Evolutionary conservation across 64 coral and sea anemone species (phyloP).

Genomic region (Pocillopora verrucosa): DNA sequence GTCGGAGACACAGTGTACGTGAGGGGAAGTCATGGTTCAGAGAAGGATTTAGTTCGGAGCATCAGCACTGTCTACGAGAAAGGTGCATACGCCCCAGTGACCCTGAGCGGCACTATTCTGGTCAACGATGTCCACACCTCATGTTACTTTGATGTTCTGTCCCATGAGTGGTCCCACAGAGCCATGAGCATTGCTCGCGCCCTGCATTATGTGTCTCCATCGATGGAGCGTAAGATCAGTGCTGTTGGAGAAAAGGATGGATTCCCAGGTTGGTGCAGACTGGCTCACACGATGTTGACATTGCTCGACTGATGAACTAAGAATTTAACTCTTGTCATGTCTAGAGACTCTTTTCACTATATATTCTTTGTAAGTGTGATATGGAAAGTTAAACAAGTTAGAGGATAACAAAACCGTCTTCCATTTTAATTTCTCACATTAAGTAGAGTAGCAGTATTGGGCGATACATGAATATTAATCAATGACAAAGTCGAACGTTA

Average conservation of each 20-base stretch:
- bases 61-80: constrained; percentile 14
- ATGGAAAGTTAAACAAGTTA: too few species aligned
- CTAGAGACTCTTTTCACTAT: too few species aligned
- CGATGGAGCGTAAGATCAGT: neutral
- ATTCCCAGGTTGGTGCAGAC: constrained; percentile 22
- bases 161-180: constrained; percentile 24
- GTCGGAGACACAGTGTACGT: constrained; percentile 32
- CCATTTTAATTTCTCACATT: too few species aligned
- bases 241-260: constrained; percentile 13
- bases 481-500: too few species aligned
- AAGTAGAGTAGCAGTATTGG: too few species aligned
- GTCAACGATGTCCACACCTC: constrained; percentile 41
- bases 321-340: neutral
- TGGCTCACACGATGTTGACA: neutral
- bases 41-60: neutral
- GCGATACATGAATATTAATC: too few species aligned
- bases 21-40: neutral
- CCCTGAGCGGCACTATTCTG: constrained; percentile 32
- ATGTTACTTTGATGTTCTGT: constrained; percentile 34
- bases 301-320: neutral
- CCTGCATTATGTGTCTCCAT: constrained; percentile 14
- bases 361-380: too few species aligned
- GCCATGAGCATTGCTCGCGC: constrained; percentile 3
- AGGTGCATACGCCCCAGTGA: constrained; percentile 34
- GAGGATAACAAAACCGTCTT: too few species aligned